Evolutionary conservation across 2,888 invertebrate species (phyloP).

Genomic region (Cheilosia vernalis): DNA sequence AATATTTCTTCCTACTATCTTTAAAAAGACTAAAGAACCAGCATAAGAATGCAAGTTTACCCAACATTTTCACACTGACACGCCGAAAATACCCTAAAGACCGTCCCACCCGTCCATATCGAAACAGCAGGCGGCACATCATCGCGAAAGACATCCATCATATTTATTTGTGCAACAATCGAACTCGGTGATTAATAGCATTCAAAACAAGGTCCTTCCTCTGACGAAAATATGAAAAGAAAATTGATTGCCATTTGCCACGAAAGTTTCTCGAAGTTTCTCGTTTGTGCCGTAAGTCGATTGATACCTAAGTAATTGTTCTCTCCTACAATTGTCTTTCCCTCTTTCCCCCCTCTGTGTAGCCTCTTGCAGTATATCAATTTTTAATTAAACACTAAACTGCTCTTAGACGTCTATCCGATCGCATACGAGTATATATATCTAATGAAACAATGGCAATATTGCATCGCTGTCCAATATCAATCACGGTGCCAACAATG

Average conservation of each 20-base stretch:
- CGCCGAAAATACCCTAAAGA: too few species aligned
- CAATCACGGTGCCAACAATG: conserved; percentile 49
- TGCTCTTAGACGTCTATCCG: conserved; percentile 21
- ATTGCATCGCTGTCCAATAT: conserved; percentile 38
- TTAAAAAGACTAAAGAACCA: too few species aligned
- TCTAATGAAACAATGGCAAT: conserved; percentile 2
- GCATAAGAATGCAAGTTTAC: too few species aligned
- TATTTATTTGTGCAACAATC: conserved; percentile 60
- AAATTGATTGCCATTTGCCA: conserved; percentile 58
- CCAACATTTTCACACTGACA: too few species aligned
- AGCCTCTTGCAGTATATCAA: neutral
- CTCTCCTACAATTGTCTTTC: neutral
- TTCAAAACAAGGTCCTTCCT: conserved; percentile 11
- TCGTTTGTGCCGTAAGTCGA: conserved; percentile 6
- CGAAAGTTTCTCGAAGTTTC: conserved; percentile 40
- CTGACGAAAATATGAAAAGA: conserved; percentile 19
- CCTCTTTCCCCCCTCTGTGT: neutral
- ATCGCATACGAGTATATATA: neutral
- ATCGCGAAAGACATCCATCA: conserved; percentile 46
- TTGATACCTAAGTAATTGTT: conserved; percentile 9
- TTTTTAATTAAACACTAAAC: conserved; percentile 40
- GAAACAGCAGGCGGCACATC: conserved; percentile 29
- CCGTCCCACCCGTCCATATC: neutral
- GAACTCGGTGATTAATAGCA: conserved; percentile 55
- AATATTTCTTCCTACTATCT: too few species aligned